Evolutionary conservation across 2,113 vertebrate species (phyloP), one percentile per base, ranked within the genome.

Genomic region (Eulacestoma nigropectus): DNA sequence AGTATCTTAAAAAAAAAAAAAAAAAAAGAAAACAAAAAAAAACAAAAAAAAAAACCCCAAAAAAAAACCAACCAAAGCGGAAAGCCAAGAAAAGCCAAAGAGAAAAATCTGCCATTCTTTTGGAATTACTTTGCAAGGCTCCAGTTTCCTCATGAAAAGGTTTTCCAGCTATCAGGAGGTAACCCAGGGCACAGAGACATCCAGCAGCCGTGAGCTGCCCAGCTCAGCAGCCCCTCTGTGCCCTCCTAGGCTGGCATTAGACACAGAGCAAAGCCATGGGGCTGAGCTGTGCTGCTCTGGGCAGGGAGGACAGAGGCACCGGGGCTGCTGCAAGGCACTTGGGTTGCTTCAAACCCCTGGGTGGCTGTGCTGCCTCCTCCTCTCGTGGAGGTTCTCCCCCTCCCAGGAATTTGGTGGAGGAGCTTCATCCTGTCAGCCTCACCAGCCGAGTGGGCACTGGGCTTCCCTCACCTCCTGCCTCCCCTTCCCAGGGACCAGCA

Each of bases 21-120:
- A 33, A 74, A 26, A n/a, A n/a, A n/a, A n/a, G n/a, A n/a, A n/a
- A n/a, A n/a, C n/a, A n/a, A n/a, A n/a, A n/a, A n/a, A n/a, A n/a
- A n/a, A n/a, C n/a, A n/a, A n/a, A n/a, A n/a, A n/a, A n/a, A n/a
- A n/a, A n/a, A n/a, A n/a, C n/a, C n/a, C 39, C 39, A 23, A 13
- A 87, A 73, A 47, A 39, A 94, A 81, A 46, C 6, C 7, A 37
- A 13, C 29, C 29, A 42, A 42, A 63, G 8, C 10, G 84, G 39
- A 56, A 93, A 63, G 39, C 46, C 59, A 84, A 89, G 63, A 86
- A 97, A 90, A 88, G 39, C 16, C 27, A 55, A 35, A 78, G 78
- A 87, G 67, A 94, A 93, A 91, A 94, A 85, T 42, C 56, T 7
- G 2, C 57, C n/a, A 26, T 76, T 91, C 89, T 80, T 87, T 64